Evolutionary conservation across 2,113 vertebrate genomes (phyloP).

Genomic region (Ceratotherium simum): DNA sequence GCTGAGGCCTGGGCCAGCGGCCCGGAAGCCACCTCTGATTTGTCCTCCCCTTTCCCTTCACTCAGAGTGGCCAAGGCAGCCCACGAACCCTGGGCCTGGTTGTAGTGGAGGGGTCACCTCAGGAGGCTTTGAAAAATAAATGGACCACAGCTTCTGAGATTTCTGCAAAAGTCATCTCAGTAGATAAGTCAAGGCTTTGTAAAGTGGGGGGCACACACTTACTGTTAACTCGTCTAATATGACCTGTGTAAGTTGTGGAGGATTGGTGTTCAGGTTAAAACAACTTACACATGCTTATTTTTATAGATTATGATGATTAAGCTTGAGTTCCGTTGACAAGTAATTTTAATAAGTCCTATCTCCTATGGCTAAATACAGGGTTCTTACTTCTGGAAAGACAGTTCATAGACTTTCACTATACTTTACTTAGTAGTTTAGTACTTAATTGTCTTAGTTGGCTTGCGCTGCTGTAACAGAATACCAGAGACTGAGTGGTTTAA

Average conservation of each 20-base stretch:
- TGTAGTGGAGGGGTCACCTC: neutral
- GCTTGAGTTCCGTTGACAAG: neutral
- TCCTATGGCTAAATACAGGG: neutral
- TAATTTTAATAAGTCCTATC: neutral
- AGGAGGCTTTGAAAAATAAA: neutral
- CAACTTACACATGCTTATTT: neutral
- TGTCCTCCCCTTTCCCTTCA: neutral
- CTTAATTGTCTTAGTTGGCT: neutral
- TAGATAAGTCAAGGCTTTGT: neutral
- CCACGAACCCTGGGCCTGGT: neutral
- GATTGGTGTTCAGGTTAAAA: neutral
- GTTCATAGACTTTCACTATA: neutral
- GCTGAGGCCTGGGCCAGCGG: neutral
- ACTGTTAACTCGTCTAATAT: neutral
- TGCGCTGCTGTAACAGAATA: neutral
- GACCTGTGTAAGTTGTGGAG: neutral
- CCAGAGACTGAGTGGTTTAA: neutral
- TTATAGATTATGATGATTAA: neutral
- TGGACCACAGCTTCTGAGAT: accelerated
- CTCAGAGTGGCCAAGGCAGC: neutral
- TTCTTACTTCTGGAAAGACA: neutral
- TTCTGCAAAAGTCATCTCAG: neutral
- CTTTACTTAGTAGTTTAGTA: neutral
- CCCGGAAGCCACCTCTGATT: neutral
- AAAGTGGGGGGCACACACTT: neutral